Base-by-base conservation (phyloP, 2,113 vertebrate genomes). In the Lophura nycthemera region DNA sequence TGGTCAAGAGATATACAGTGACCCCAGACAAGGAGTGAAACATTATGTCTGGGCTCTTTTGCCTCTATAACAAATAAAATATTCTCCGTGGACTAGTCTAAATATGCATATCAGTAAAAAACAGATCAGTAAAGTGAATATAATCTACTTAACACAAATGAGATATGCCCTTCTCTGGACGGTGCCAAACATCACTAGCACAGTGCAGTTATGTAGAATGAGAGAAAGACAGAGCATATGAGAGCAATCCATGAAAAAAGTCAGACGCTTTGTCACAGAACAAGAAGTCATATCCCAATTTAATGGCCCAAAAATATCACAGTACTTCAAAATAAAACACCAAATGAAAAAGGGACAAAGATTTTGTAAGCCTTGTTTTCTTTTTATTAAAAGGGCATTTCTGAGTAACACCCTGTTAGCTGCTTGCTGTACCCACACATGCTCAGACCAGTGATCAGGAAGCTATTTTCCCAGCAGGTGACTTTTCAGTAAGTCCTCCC, bases 401-500 rank as follows among this genome's bases (percentile, higher is more conserved):
- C 56, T 83, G 79, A 86, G 17, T 71, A 81, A 80, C 38, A 72
- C 6, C 9, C 47, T 67, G 50, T 47, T 36, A 86, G 17, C 36
- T 66, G n/a, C 74, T 54, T 6, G 18, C 38, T 84, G 57, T 84
- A 47, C 16, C 5, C 40, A 2, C 25, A 29, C 22, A 66, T 8
- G 34, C 14, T 56, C 67, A 83, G 50, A 47, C 18, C 20, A 64
- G 20, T 24, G 25, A 88, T 77, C 27, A 52, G n/a, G 38, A 88
- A 88, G 61, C 6, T 86, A 54, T 95, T 91, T 95, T 89, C 95
- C 36, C 83, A 94, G 82, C 52, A 90, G 81, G 69, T 79, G 34
- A 63, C n/a, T 73, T 90, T 90, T 95, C 80, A 92, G 52, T 43
- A 86, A 84, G 66, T 61, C 10, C 0, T 50, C 79, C 56, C 29